A percentile compares a stretch with the other conserved stretches of the same genome.
phyloP scores from a whole-genome alignment of 2,888 invertebrate genomes.

The Diaphora mendica region DNA sequence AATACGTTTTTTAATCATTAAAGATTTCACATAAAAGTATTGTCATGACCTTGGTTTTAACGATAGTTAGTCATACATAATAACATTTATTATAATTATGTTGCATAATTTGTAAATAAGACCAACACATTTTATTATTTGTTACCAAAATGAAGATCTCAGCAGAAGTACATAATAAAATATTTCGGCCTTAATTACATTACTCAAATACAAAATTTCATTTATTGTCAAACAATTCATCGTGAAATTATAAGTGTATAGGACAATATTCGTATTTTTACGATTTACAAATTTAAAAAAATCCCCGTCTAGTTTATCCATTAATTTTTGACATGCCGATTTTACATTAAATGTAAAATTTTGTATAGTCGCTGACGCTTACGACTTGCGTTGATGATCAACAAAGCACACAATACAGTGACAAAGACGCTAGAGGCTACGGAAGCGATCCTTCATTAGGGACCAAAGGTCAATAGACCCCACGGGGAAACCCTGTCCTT shows the following conservation, averaged over 20 bases:
- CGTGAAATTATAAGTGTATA: too few relatives aligned
- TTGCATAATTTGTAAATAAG: too few relatives aligned
- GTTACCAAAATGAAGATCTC: neutral
- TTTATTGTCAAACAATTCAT: neutral
- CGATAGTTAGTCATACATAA: too few relatives aligned
- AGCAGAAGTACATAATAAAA: neutral
- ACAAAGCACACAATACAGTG: conserved; percentile 19
- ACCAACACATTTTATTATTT: too few relatives aligned
- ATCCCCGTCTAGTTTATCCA: neutral
- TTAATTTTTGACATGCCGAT: neutral
- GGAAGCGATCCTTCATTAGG: conserved; percentile 74
- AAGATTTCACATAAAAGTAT: neutral
- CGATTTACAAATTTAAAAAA: neutral
- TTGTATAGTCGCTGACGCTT: neutral
- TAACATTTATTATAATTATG: too few relatives aligned
- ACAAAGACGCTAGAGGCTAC: conserved; percentile 70
- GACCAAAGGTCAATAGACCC: conserved; percentile 72
- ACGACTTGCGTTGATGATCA: neutral
- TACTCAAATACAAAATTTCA: neutral
- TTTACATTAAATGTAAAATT: too few relatives aligned
- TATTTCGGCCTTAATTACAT: too few relatives aligned
- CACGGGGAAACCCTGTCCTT: conserved; percentile 54
- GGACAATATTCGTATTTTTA: neutral
- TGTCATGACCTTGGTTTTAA: neutral
- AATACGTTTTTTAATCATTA: neutral